phyloP scores from a whole-genome alignment of 2,113 vertebrate species.

The Rostratula benghalensis region DNA sequence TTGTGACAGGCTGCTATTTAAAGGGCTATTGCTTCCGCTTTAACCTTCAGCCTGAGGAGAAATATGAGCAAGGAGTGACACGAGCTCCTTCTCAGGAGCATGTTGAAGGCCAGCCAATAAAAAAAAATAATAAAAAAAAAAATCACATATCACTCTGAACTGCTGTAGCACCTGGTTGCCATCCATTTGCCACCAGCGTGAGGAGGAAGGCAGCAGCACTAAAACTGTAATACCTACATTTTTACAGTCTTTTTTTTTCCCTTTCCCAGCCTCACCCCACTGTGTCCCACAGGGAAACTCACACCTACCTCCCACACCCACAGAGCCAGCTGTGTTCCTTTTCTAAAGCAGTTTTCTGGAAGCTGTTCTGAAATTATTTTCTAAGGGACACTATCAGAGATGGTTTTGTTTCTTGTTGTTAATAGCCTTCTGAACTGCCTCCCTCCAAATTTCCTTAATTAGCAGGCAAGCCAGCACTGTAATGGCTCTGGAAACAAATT shows the following conservation, averaged over 20 bases:
- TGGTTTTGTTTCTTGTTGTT: neutral
- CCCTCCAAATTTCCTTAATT: constrained; percentile 17
- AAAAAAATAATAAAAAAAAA: neutral
- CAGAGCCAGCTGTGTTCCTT: neutral
- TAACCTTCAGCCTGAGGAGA: neutral
- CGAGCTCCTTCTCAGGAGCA: neutral
- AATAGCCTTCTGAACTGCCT: neutral
- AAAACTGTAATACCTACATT: neutral
- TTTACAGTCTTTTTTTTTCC: neutral
- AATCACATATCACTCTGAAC: neutral
- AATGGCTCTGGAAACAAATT: neutral
- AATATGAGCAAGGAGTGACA: neutral
- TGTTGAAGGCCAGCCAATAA: neutral
- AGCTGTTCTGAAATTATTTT: neutral
- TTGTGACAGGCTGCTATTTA: neutral
- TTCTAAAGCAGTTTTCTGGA: neutral
- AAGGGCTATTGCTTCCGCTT: neutral
- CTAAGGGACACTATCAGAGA: neutral
- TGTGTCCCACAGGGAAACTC: neutral
- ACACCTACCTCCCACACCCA: constrained; percentile 10
- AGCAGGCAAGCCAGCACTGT: neutral
- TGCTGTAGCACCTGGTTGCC: neutral
- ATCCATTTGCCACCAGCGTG: neutral
- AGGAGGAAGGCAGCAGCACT: neutral
- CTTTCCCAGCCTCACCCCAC: neutral